phyloP scores from a whole-genome alignment of 1,140 invertebrate genomes.

The Pseudomyrmex sp. region DNA sequence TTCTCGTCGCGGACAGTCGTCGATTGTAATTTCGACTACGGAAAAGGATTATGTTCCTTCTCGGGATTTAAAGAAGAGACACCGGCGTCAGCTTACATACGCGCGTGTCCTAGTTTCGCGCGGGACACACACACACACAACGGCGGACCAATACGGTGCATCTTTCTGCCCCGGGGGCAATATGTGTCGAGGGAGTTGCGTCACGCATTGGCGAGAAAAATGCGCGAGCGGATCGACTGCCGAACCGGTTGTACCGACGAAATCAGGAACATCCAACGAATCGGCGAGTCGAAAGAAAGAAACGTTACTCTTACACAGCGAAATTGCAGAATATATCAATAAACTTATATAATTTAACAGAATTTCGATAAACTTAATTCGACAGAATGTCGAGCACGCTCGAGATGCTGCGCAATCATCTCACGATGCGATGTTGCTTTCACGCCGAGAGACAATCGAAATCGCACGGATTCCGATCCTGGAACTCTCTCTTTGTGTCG shows the following conservation, averaged over 20 bases:
- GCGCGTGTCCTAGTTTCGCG: constrained; percentile 68
- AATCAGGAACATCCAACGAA: constrained; percentile 59
- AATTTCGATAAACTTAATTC: neutral
- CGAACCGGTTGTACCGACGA: constrained; percentile 71
- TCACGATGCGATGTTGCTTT: constrained; percentile 35
- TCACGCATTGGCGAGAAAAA: constrained; percentile 67
- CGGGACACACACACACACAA: neutral
- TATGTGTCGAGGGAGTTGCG: constrained; percentile 67
- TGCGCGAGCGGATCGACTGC: constrained; percentile 47
- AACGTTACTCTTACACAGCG: constrained; percentile 9
- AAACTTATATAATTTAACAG: no score
- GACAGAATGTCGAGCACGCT: constrained; percentile 8
- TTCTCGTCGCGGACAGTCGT: no score
- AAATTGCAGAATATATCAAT: neutral
- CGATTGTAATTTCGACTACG: no score
- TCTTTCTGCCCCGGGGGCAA: constrained; percentile 52
- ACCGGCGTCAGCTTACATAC: neutral
- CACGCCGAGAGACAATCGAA: constrained; percentile 43
- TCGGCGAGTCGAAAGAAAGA: constrained; percentile 2
- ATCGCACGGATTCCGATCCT: constrained; percentile 61
- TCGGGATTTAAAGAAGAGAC: neutral
- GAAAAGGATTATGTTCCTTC: no score
- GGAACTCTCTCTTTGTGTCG: constrained; percentile 56
- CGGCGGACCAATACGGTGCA: constrained; percentile 61
- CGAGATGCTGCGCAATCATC: constrained; percentile 1